A percentile compares a stretch with the other conserved stretches of the same genome.
Evolutionary conservation across 2,888 invertebrate species (phyloP).

Genomic region (Chydorus sphaericus): DNA sequence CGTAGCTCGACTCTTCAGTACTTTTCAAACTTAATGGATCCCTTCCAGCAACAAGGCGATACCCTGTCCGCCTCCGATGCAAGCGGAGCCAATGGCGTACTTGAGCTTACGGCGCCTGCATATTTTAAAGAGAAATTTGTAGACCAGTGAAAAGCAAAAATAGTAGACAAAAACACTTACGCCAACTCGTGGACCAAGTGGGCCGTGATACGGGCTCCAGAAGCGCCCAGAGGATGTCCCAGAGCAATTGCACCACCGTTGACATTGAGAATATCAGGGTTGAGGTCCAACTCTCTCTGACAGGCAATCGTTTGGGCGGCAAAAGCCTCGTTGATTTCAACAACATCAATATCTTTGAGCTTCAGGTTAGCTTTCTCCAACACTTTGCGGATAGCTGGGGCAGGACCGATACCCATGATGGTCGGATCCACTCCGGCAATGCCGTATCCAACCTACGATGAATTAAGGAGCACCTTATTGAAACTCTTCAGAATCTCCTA

Average conservation of each 20-base stretch:
- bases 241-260: constrained; percentile 93
- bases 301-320: constrained; percentile 88
- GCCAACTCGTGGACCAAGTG: constrained; percentile 82
- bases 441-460: constrained; percentile 55
- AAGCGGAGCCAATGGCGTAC: constrained; percentile 84
- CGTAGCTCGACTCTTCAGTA: not conserved
- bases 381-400: constrained; percentile 76
- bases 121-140: constrained; percentile 1
- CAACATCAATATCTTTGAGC: constrained; percentile 73
- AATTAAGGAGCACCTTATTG: not conserved
- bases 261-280: constrained; percentile 75
- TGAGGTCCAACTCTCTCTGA: constrained; percentile 71
- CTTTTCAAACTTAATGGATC: constrained; percentile 13
- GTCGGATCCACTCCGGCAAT: constrained; percentile 88
- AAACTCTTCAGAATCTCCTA: not conserved
- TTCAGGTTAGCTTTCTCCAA: constrained; percentile 61
- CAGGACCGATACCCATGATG: constrained; percentile 97
- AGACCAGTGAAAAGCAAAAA: not conserved
- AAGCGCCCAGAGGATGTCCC: constrained; percentile 94
- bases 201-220: constrained; percentile 78
- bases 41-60: constrained; percentile 79
- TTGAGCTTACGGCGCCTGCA: constrained; percentile 68
- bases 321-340: constrained; percentile 99
- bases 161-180: constrained; percentile 34
- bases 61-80: constrained; percentile 97